Conservation (phyloP, 2,888 invertebrate genomes). For the Willowsia nigromaculata region DNA sequence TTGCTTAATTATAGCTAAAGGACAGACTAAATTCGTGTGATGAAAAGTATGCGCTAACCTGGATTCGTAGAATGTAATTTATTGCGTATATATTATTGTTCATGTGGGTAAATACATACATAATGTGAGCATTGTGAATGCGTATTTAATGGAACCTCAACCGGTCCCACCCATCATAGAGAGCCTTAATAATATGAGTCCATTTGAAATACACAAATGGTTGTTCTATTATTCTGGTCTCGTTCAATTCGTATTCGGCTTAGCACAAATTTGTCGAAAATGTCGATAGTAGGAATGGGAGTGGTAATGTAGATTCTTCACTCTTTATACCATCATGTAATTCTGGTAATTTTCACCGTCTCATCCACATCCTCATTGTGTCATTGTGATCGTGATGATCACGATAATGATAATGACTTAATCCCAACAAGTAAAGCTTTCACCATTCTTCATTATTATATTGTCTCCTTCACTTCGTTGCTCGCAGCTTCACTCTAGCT, state of each 20-base stretch:
- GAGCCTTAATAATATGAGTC: too few species aligned
- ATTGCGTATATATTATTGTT: not conserved
- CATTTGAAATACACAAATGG: constrained; percentile 48
- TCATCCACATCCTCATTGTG: constrained; percentile 8
- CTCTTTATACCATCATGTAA: constrained; percentile 36
- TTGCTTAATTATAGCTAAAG: constrained; percentile 40
- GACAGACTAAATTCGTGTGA: not conserved
- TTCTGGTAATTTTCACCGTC: constrained; percentile 37
- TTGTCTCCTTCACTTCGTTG: not conserved
- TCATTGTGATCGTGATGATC: constrained; percentile 8
- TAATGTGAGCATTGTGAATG: not conserved
- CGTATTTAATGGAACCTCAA: not conserved
- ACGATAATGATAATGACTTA: constrained; percentile 64
- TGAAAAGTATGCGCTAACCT: constrained; percentile 17
- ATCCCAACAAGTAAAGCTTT: constrained; percentile 65
- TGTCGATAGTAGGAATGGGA: not conserved
- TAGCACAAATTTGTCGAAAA: too few species aligned
- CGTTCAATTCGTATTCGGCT: too few species aligned
- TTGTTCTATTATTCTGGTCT: not conserved
- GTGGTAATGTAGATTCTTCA: not conserved
- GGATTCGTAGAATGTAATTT: constrained; percentile 43
- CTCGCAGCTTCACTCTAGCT: not conserved
- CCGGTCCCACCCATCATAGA: not conserved
- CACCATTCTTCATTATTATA: constrained; percentile 29
- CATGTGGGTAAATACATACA: not conserved